Evolutionary conservation across 2,888 invertebrate genomes (phyloP).

Genomic region (Platycnemis pennipes): DNA sequence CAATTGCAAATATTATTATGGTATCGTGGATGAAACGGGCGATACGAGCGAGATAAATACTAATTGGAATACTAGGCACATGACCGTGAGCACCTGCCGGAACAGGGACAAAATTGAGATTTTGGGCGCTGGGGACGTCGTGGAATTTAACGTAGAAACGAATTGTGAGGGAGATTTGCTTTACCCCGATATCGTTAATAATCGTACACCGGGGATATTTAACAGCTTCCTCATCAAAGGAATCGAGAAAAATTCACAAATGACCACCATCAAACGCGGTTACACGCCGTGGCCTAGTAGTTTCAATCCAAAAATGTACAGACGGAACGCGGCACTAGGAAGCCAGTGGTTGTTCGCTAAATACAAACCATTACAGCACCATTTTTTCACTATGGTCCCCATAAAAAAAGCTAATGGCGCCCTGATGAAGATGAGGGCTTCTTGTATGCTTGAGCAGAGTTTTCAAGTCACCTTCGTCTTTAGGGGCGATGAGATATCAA

Average conservation of each 20-base stretch:
- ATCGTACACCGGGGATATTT: not conserved
- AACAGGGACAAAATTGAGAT: slow-evolving; percentile 23
- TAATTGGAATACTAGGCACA: not conserved
- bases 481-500: not conserved
- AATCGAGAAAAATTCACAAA: not conserved
- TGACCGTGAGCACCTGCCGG: not conserved
- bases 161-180: not conserved
- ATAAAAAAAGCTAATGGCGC: not conserved
- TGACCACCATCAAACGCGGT: not conserved
- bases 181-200: not conserved
- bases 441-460: not conserved
- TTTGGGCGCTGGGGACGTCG: not conserved
- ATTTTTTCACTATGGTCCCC: slow-evolving; percentile 25
- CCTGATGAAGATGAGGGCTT: not conserved
- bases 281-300: not conserved
- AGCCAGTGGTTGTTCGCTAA: slow-evolving; percentile 5
- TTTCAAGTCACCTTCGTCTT: no score
- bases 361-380: not conserved
- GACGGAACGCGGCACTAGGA: not conserved
- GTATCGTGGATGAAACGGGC: not conserved
- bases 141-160: not conserved
- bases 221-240: not conserved
- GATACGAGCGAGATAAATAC: not conserved
- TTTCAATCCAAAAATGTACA: not conserved
- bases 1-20: not conserved